Conservation (phyloP, 1,140 invertebrate genomes). For the Drosophila miranda region DNA sequence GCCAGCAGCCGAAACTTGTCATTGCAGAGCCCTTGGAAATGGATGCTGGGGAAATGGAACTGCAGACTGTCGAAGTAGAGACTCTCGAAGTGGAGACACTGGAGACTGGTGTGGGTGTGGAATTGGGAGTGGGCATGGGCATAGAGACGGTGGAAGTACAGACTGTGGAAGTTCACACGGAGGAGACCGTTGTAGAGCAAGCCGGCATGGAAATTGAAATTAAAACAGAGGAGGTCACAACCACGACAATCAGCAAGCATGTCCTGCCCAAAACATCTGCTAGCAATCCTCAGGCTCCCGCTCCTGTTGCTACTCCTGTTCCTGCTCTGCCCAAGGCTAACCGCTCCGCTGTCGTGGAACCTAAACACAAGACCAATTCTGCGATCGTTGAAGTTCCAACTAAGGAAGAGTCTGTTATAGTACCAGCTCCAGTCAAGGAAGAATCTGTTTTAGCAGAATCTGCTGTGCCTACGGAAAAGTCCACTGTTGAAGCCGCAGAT, state of each 20-base stretch:
- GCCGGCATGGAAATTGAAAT: neutral
- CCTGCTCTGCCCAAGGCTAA: conserved; percentile 21
- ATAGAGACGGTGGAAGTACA: neutral
- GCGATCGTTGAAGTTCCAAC: too few species aligned
- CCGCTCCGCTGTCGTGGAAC: neutral
- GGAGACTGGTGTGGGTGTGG: neutral
- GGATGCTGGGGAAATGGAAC: conserved; percentile 6
- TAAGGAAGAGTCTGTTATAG: too few species aligned
- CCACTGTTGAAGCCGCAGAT: too few species aligned
- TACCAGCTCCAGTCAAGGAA: too few species aligned
- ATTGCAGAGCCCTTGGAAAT: neutral
- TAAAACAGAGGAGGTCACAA: neutral
- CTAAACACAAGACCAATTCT: neutral
- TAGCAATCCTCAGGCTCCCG: neutral
- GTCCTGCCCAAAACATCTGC: neutral
- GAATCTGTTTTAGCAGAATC: too few species aligned
- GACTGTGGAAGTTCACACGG: conserved; percentile 3
- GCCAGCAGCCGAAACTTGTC: neutral
- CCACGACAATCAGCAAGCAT: neutral
- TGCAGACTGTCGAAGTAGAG: neutral
- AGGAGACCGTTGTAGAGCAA: conserved; percentile 1
- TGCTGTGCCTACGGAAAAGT: too few species aligned
- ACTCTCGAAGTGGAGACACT: conserved; percentile 7
- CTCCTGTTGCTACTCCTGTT: neutral
- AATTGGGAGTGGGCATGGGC: neutral